Percentiles rank a stretch among this genome's conserved stretches.
These are phyloP conservation scores for Eupeodes latifasciatus DNA, from an alignment of 2,888 invertebrate genomes.

Conservation along the genomic window DNA sequence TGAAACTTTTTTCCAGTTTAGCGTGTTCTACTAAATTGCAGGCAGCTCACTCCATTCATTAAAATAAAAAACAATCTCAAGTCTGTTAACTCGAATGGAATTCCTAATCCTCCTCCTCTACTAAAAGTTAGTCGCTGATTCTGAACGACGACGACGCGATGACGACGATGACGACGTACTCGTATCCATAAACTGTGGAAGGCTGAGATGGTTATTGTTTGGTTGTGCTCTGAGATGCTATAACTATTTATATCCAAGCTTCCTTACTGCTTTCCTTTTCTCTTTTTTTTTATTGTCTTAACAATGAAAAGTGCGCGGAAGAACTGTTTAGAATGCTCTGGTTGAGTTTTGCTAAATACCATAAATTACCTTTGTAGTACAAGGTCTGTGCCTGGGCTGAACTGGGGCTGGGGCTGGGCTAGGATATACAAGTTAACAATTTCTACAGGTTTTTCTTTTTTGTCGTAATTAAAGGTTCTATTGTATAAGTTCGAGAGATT, in stretches of 20 bases:
- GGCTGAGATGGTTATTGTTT: not conserved
- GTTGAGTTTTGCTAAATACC: slow-evolving; percentile 44
- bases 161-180: no score
- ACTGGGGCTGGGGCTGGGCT: slow-evolving; percentile 1
- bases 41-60: slow-evolving; percentile 56
- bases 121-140: slow-evolving; percentile 31
- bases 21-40: slow-evolving; percentile 67
- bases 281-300: not conserved
- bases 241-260: not conserved
- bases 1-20: slow-evolving; percentile 46
- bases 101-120: slow-evolving; percentile 6
- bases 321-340: slow-evolving; percentile 45
- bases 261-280: not conserved
- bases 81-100: slow-evolving; percentile 27
- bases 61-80: slow-evolving; percentile 5
- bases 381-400: slow-evolving; percentile 58
- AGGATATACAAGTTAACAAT: slow-evolving; percentile 15
- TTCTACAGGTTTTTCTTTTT: slow-evolving; percentile 8
- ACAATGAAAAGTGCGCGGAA: slow-evolving; percentile 66
- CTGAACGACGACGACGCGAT: not conserved
- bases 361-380: slow-evolving; percentile 69
- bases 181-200: no score
- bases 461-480: slow-evolving; percentile 47
- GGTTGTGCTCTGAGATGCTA: not conserved
- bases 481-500: slow-evolving; percentile 36